Conservation (phyloP, 2,113 vertebrate species). For the Tricholaema leucomelas region DNA sequence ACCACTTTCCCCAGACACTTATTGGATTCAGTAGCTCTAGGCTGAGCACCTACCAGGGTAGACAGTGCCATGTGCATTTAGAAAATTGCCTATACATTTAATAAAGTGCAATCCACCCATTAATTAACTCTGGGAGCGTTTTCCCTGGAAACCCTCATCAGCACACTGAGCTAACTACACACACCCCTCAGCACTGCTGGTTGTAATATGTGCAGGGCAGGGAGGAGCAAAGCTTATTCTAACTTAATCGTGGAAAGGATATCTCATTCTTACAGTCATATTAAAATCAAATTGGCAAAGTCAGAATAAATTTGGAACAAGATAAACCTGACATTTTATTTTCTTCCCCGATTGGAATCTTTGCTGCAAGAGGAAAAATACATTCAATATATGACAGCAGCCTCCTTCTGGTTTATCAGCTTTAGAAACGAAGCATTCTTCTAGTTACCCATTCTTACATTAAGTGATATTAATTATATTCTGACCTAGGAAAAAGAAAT, state of each 20-base stretch:
- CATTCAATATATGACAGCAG: neutral
- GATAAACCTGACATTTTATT: neutral
- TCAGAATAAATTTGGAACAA: neutral
- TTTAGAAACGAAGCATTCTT: neutral
- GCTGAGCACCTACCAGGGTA: constrained; percentile 83
- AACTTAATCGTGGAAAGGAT: constrained; percentile 1
- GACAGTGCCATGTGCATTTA: constrained; percentile 92
- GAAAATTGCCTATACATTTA: constrained; percentile 94
- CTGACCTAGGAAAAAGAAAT: neutral
- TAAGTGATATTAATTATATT: neutral
- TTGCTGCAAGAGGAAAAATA: neutral
- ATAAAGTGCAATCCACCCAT: constrained; percentile 94
- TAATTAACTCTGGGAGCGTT: constrained; percentile 89
- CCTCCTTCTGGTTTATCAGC: no score
- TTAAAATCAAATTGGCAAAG: neutral
- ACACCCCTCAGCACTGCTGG: no score
- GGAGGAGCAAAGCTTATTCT: neutral
- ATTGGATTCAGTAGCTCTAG: constrained; percentile 86
- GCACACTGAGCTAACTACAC: constrained; percentile 87
- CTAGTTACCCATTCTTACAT: neutral
- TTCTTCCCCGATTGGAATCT: neutral
- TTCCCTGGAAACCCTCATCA: constrained; percentile 87
- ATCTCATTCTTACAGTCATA: constrained; percentile 3
- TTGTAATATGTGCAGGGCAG: neutral
- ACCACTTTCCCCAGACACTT: constrained; percentile 93